Evolutionary conservation across 2,797 vertebrate genomes (phyloP).

Genomic region (Semaprochilodus insignis): DNA sequence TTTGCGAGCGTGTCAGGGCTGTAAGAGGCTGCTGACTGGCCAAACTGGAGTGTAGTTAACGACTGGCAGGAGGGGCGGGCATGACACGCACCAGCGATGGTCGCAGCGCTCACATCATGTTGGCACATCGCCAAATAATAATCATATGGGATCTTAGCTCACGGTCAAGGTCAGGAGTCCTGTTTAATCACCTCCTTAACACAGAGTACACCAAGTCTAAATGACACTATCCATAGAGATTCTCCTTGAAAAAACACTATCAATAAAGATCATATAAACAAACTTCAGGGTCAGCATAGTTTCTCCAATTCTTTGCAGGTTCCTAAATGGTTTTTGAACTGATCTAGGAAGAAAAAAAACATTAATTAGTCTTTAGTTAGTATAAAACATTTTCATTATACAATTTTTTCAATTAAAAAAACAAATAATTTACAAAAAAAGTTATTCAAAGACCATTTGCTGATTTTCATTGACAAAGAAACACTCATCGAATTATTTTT

Average conservation of each 20-base stretch:
- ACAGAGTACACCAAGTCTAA: not conserved
- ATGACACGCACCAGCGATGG: constrained; percentile 40
- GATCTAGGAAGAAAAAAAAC: too few species aligned
- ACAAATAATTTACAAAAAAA: too few species aligned
- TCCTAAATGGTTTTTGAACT: too few species aligned
- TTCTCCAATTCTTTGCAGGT: too few species aligned
- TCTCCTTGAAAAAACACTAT: not conserved
- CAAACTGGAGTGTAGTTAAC: constrained; percentile 85
- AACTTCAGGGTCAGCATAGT: too few species aligned
- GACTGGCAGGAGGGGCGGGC: constrained; percentile 66
- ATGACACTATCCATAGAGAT: not conserved
- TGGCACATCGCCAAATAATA: not conserved
- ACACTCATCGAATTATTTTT: too few species aligned
- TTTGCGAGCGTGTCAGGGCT: constrained; percentile 81
- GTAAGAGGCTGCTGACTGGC: constrained; percentile 83
- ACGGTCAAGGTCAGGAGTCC: not conserved
- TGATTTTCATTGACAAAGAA: not conserved
- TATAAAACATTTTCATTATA: too few species aligned
- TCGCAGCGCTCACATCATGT: constrained; percentile 25
- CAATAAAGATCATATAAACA: too few species aligned
- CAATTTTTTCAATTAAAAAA: not conserved
- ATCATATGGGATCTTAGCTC: constrained; percentile 13
- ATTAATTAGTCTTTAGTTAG: too few species aligned
- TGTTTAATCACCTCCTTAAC: not conserved
- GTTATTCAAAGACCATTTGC: too few species aligned